Evolutionary conservation across 2,888 invertebrate species (phyloP).

Genomic region (Meganola albula): DNA sequence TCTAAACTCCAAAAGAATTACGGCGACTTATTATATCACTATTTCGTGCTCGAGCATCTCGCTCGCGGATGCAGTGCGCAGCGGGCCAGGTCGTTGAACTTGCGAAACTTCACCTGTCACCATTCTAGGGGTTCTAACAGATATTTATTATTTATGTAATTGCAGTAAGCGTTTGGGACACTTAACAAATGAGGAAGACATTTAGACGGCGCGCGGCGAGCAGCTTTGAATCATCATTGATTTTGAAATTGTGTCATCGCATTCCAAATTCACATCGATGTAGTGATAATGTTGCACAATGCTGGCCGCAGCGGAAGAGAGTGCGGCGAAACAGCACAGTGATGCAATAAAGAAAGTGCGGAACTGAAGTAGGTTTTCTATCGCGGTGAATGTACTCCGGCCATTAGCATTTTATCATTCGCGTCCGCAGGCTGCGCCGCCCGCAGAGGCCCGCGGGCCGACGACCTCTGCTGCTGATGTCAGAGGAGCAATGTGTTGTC

Average conservation of each 20-base stretch:
- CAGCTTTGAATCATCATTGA: not conserved
- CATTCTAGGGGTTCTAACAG: no score
- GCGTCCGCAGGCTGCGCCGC: constrained; percentile 46
- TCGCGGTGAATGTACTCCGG: constrained; percentile 72
- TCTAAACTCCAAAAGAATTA: constrained; percentile 55
- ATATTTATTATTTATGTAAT: no score
- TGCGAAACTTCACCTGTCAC: constrained; percentile 69
- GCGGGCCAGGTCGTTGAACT: constrained; percentile 67
- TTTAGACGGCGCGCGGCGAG: no score
- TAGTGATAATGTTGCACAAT: constrained; percentile 58
- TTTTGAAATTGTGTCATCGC: constrained; percentile 34
- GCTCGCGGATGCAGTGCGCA: constrained; percentile 47
- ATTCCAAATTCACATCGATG: constrained; percentile 47
- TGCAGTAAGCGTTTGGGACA: no score
- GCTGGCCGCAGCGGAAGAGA: constrained; percentile 60
- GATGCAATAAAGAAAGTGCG: constrained; percentile 77
- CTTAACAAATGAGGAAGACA: no score
- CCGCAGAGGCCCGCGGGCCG: constrained; percentile 47
- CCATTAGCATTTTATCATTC: constrained; percentile 68
- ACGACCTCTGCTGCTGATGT: constrained; percentile 63
- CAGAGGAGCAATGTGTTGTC: constrained; percentile 43
- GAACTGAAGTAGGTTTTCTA: constrained; percentile 74
- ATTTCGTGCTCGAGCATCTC: constrained; percentile 53
- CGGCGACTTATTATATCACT: constrained; percentile 60
- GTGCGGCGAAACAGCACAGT: constrained; percentile 69